phyloP scores from a whole-genome alignment of 2,113 vertebrate species.

The Phalacrocorax pelagicus region DNA sequence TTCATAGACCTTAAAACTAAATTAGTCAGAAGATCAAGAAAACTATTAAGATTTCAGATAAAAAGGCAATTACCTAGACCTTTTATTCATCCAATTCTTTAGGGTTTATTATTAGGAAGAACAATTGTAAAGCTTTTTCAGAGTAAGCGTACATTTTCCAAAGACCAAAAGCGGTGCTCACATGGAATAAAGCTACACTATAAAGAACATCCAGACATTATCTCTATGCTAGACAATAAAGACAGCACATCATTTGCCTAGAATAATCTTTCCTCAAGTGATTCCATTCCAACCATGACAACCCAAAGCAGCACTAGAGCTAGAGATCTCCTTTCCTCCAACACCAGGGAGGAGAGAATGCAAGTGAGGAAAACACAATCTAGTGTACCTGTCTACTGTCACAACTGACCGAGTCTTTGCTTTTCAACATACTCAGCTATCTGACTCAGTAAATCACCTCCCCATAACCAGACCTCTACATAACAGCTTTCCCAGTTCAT shows the following conservation, averaged over 20 bases:
- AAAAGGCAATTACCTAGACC: not conserved
- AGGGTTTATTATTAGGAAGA: not conserved
- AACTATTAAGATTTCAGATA: not conserved
- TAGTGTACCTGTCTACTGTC: not conserved
- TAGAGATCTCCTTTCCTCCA: not conserved
- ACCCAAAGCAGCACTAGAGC: not conserved
- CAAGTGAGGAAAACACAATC: not conserved
- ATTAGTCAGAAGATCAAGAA: slow-evolving; percentile 7
- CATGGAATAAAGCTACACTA: not conserved
- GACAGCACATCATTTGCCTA: not conserved
- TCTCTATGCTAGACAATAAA: not conserved
- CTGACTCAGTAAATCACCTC: not conserved
- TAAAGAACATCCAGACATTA: not conserved
- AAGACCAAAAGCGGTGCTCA: not conserved
- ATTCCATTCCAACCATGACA: not conserved
- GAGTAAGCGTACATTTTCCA: not conserved
- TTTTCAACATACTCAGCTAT: not conserved
- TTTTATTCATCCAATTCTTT: not conserved
- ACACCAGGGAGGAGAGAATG: not conserved
- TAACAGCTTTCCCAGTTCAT: not conserved
- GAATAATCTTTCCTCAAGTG: not conserved
- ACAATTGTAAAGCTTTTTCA: not conserved
- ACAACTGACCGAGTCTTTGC: not conserved
- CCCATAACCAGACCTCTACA: not conserved
- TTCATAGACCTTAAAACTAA: not conserved